Percentiles rank a stretch among this genome's conserved stretches.
Conservation (phyloP, 1,140 invertebrate genomes). For the Periplaneta americana region DNA sequence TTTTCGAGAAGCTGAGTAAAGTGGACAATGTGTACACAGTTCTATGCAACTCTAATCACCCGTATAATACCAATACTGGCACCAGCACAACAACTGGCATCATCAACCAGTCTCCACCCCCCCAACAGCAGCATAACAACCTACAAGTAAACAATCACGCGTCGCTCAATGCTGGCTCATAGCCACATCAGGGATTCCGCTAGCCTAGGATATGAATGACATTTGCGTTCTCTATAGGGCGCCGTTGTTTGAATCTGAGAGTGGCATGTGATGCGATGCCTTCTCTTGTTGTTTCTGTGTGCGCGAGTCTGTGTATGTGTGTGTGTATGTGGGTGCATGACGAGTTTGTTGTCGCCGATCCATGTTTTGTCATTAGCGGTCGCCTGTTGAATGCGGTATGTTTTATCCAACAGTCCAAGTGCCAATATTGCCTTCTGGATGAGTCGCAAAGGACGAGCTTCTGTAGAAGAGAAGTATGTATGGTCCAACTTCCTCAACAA, state of each 20-base stretch:
- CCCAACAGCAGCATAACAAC: conserved; percentile 7
- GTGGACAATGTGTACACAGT: conserved; percentile 92
- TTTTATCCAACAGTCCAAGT: conserved; percentile 16
- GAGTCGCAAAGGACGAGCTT: conserved; percentile 1
- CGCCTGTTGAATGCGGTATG: neutral
- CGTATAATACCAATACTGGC: conserved; percentile 27
- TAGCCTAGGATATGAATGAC: neutral
- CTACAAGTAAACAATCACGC: conserved; percentile 15
- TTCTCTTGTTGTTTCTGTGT: neutral
- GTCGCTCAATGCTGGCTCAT: conserved; percentile 12
- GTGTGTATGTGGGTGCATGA: neutral
- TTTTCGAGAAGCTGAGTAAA: conserved; percentile 92
- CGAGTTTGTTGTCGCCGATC: neutral
- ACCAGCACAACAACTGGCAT: neutral
- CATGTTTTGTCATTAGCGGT: neutral
- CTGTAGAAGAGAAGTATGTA: neutral
- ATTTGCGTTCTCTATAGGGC: neutral
- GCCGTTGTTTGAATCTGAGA: neutral
- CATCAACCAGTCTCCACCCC: neutral
- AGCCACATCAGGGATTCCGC: conserved; percentile 5
- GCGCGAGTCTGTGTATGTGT: neutral
- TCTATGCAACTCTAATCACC: conserved; percentile 83
- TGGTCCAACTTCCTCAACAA: neutral
- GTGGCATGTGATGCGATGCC: neutral
- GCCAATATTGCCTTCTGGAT: conserved; percentile 18